Evolutionary conservation across 2,113 vertebrate genomes (phyloP), one percentile per base, ranked within the genome.

Genomic region (Acrocephalus kingi): DNA sequence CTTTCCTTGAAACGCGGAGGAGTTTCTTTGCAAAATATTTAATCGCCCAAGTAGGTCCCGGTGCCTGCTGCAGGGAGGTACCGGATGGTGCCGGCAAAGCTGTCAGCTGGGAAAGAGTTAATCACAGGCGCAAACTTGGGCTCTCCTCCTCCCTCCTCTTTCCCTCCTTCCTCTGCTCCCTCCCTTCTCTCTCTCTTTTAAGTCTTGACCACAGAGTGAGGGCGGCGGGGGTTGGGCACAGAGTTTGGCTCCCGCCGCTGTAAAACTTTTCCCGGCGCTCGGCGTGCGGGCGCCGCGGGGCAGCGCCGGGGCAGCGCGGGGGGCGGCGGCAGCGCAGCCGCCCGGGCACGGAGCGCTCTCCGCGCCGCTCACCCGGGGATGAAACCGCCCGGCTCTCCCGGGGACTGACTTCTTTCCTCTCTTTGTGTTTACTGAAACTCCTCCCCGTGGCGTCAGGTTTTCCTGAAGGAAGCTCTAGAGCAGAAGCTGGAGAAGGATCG

Each of bases 391-490:
- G 71, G 91, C 87, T 91, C 89, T 82, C 80, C 92, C 74, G 67
- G 89, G 92, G 93, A 96, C 96, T 97, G 94, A 97, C 93, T 97
- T 95, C 87, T 97, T 97, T 97, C 97, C 96, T 97, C 95, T 97
- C 96, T 97, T 97, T 97, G 96, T 97, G 94, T 97, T 97, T 97
- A 88, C 87, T 59, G 94, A 97, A 97, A 97, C 96, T 97, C 96
- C 92, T 96, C 94, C 94, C 96, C 84, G 84, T 76, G 78, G 91
- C 96, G 91, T 97, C 98, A 99, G 99, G 98, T 99, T 98, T 99
- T 99, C 98, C 97, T 99, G 97, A 99, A 99, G 98, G 99, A 99
- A 97, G 98, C 98, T 96, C 98, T 99, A 98, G 99, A 99, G 98
- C 99, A 99, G 98, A 99, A 98, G 96, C 98, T 99, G 98, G 99